These are phyloP conservation scores for Microctonus hyperodae DNA, from an alignment of 2,888 invertebrate species.

Conservation along the genomic window DNA sequence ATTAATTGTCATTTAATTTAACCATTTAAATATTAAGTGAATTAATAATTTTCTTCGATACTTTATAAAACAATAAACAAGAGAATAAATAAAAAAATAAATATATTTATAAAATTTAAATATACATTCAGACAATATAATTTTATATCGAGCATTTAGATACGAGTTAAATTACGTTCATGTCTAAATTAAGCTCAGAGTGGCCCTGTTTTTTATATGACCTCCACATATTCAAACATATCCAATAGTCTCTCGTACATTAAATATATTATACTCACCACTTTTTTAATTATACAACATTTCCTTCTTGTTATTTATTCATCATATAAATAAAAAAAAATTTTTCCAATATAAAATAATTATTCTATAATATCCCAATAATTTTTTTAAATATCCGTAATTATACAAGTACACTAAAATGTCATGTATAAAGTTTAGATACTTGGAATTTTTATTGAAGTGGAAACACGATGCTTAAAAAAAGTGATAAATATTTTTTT, in stretches of 20 bases:
- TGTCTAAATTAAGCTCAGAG: background rate
- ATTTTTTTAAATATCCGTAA: slow-evolving; percentile 24
- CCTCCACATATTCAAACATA: background rate
- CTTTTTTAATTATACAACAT: no score
- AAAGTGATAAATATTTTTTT: slow-evolving; percentile 33
- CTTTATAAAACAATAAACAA: no score
- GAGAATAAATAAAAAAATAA: background rate
- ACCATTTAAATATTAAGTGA: no score
- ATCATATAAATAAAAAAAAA: background rate
- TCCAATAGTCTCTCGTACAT: background rate
- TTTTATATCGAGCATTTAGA: background rate
- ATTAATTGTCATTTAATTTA: no score
- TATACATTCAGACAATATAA: background rate
- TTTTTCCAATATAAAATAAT: background rate
- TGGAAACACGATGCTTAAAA: slow-evolving; percentile 15
- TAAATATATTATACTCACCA: background rate
- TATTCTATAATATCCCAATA: slow-evolving; percentile 3
- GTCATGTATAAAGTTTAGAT: background rate
- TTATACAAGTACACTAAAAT: slow-evolving; percentile 7
- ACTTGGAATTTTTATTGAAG: background rate
- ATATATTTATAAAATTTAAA: background rate
- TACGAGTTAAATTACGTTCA: background rate
- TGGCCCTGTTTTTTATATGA: background rate
- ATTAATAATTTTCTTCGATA: no score
- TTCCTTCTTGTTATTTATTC: no score